phyloP scores from a whole-genome alignment of 2,797 vertebrate genomes.

The Lagorchestes hirsutus region DNA sequence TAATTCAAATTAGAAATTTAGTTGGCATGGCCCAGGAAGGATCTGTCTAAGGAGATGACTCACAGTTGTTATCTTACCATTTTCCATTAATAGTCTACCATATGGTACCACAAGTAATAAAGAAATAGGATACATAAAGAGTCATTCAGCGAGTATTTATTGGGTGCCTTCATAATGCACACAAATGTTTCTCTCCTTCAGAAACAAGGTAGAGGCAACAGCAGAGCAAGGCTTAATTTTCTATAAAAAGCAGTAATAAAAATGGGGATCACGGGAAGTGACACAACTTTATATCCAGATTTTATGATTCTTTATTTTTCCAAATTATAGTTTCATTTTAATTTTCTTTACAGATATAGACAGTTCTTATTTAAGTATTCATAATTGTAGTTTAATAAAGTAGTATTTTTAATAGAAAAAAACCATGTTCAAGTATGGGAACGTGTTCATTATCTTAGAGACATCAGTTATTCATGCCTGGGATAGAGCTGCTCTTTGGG shows the following conservation, averaged over 20 bases:
- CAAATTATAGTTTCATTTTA: not conserved
- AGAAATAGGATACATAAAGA: not conserved
- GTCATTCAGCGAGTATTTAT: not conserved
- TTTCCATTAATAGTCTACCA: not conserved
- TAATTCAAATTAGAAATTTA: not conserved
- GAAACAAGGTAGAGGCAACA: not conserved
- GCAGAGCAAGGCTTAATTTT: not conserved
- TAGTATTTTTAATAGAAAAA: slow-evolving; percentile 9
- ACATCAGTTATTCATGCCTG: not conserved
- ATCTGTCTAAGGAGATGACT: not conserved
- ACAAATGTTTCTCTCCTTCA: not conserved
- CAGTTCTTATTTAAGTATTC: slow-evolving; percentile 29
- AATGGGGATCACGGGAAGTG: not conserved
- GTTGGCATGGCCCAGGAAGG: not conserved
- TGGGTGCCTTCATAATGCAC: not conserved
- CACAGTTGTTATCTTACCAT: not conserved
- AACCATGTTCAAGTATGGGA: not conserved
- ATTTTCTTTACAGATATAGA: not conserved
- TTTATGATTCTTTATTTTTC: not conserved
- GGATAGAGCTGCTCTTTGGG: not conserved
- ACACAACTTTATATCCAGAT: not conserved
- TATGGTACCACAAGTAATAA: not conserved
- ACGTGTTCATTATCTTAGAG: not conserved
- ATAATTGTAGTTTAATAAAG: slow-evolving; percentile 40
- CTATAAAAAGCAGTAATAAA: not conserved